phyloP scores from a whole-genome alignment of 2,113 vertebrate species.

The Perognathus longimembris region DNA sequence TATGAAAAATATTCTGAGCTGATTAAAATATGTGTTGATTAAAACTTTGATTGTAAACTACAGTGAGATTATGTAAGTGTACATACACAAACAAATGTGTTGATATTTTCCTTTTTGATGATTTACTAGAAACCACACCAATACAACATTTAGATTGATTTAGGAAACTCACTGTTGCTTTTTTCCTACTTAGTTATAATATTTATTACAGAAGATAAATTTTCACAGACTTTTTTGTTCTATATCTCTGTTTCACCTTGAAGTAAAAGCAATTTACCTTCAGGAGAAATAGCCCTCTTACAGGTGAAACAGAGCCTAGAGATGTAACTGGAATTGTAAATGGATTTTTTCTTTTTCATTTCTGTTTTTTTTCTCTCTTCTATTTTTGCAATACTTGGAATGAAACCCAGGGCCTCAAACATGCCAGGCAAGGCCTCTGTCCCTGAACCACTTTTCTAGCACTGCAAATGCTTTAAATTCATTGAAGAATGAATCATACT shows the following conservation, averaged over 20 bases:
- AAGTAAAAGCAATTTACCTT: conserved; percentile 5
- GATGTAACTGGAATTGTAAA: not conserved
- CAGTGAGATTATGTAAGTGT: not conserved
- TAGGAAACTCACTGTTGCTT: not conserved
- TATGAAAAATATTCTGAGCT: not conserved
- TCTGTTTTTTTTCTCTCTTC: not conserved
- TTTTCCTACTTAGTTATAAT: not conserved
- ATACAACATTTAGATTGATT: conserved; percentile 40
- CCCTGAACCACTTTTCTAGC: not conserved
- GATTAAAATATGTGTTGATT: not conserved
- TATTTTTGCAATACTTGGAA: not conserved
- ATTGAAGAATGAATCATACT: not conserved
- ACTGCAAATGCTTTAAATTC: not conserved
- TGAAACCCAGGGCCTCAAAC: not conserved
- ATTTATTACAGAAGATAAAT: not conserved
- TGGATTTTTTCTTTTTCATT: not conserved
- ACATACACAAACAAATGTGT: not conserved
- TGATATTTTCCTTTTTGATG: conserved; percentile 7
- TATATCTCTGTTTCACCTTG: not conserved
- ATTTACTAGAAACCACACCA: not conserved
- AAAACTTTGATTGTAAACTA: conserved; percentile 37
- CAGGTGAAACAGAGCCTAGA: not conserved
- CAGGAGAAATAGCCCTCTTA: not conserved
- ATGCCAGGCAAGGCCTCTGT: not conserved
- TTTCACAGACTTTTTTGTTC: not conserved